These are phyloP conservation scores for Drosophila suboccidentalis DNA, from an alignment of 2,888 invertebrate genomes.

Conservation along the genomic window DNA sequence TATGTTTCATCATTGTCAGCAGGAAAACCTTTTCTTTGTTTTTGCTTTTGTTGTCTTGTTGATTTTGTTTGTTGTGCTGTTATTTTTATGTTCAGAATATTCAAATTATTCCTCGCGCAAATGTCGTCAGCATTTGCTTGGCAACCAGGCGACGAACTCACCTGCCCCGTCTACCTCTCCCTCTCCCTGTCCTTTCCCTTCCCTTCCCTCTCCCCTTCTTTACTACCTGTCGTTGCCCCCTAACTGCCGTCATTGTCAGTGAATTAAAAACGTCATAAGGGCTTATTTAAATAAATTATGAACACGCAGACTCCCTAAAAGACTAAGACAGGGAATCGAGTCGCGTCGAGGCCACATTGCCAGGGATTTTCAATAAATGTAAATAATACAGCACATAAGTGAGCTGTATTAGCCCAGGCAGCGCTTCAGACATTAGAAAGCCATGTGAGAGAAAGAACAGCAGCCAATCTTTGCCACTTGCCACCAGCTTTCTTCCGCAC, in stretches of 20 bases:
- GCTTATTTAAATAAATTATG: conserved; percentile 82
- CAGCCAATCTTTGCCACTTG: conserved; percentile 45
- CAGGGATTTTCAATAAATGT: conserved; percentile 71
- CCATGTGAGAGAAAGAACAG: conserved; percentile 68
- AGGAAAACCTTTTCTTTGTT: conserved; percentile 33
- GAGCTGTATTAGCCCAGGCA: conserved; percentile 65
- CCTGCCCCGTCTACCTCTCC: conserved; percentile 3
- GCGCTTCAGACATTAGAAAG: conserved; percentile 62
- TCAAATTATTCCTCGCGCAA: conserved; percentile 67
- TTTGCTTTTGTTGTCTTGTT: conserved; percentile 58
- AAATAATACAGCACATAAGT: conserved; percentile 74
- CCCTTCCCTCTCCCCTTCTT: not conserved
- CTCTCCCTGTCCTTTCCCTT: not conserved
- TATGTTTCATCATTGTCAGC: conserved; percentile 45
- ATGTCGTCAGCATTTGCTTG: conserved; percentile 49
- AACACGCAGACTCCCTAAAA: conserved; percentile 41
- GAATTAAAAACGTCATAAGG: conserved; percentile 82
- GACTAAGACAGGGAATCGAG: not conserved
- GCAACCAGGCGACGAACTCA: conserved; percentile 29
- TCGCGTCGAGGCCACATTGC: conserved; percentile 29
- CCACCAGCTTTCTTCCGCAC: not conserved
- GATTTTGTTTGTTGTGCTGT: conserved; percentile 63
- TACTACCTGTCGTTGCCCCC: conserved; percentile 3
- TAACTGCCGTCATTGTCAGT: conserved; percentile 69
- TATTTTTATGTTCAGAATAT: conserved; percentile 80